Conservation (phyloP, 1,140 invertebrate genomes). For the Gryllus bimaculatus region DNA sequence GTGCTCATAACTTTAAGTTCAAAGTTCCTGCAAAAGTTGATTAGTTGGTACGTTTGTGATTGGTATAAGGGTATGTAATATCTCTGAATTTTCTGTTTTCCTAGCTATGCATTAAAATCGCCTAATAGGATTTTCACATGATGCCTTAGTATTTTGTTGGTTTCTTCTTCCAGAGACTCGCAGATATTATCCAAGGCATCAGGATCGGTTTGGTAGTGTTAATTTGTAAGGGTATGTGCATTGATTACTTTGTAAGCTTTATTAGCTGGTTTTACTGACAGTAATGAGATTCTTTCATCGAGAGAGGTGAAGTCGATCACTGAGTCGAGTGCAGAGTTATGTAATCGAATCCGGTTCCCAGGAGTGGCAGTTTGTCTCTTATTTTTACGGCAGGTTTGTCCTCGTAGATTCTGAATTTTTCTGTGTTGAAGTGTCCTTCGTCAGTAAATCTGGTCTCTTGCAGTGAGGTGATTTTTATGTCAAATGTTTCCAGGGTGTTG, state of each 20-base stretch:
- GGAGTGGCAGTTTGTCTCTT: slow-evolving; percentile 11
- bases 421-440: slow-evolving; percentile 18
- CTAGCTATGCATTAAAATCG: slow-evolving; percentile 9
- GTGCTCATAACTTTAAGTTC: background rate
- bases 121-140: slow-evolving; percentile 19
- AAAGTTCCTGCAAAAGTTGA: background rate
- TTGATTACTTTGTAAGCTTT: slow-evolving; percentile 21
- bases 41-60: slow-evolving; percentile 7
- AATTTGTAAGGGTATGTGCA: slow-evolving; percentile 18
- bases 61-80: background rate
- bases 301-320: slow-evolving; percentile 18
- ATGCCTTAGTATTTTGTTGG: slow-evolving; percentile 17
- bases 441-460: too few relatives aligned
- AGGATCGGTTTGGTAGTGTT: slow-evolving; percentile 19
- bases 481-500: too few relatives aligned
- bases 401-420: slow-evolving; percentile 15
- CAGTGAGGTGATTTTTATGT: background rate
- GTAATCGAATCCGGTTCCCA: slow-evolving; percentile 20
- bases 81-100: slow-evolving; percentile 1
- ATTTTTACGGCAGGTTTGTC: slow-evolving; percentile 12
- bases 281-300: slow-evolving; percentile 19
- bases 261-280: slow-evolving; percentile 18
- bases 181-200: slow-evolving; percentile 18
- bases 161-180: slow-evolving; percentile 20
- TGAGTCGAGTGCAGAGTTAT: slow-evolving; percentile 18